These are phyloP conservation scores for Rotaria macrura DNA, from an alignment of 2,888 invertebrate genomes.

Conservation along the genomic window DNA sequence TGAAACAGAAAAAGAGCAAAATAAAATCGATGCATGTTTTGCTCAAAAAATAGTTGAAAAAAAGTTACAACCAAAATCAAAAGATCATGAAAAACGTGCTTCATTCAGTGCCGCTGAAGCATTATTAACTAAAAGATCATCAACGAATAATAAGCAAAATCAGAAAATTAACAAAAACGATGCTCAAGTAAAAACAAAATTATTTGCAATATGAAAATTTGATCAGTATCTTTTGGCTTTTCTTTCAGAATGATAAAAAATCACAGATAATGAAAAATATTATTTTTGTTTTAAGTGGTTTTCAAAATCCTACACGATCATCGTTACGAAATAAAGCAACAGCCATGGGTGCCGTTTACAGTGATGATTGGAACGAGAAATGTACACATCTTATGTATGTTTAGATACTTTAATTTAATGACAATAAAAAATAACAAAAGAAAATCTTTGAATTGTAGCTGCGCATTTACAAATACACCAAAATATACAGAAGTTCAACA, in stretches of 20 bases:
- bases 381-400: constrained; percentile 75
- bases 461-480: constrained; percentile 77
- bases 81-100: not conserved
- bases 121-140: constrained; percentile 10
- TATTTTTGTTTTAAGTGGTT: constrained; percentile 72
- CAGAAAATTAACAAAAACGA: too few species aligned
- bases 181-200: too few species aligned
- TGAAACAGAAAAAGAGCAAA: not conserved
- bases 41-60: not conserved
- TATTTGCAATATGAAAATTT: too few species aligned
- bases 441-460: constrained; percentile 54
- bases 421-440: too few species aligned
- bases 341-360: constrained; percentile 68
- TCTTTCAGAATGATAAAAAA: not conserved
- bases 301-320: constrained; percentile 67
- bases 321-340: constrained; percentile 61
- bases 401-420: not conserved
- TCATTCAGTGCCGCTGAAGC: not conserved
- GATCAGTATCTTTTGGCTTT: too few species aligned
- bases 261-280: constrained; percentile 56
- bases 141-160: not conserved
- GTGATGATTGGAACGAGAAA: constrained; percentile 61
- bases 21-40: not conserved
- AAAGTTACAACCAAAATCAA: not conserved
- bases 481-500: constrained; percentile 51